Conservation (phyloP, 2,113 vertebrate genomes). For the Andinoacara biseriatus region DNA sequence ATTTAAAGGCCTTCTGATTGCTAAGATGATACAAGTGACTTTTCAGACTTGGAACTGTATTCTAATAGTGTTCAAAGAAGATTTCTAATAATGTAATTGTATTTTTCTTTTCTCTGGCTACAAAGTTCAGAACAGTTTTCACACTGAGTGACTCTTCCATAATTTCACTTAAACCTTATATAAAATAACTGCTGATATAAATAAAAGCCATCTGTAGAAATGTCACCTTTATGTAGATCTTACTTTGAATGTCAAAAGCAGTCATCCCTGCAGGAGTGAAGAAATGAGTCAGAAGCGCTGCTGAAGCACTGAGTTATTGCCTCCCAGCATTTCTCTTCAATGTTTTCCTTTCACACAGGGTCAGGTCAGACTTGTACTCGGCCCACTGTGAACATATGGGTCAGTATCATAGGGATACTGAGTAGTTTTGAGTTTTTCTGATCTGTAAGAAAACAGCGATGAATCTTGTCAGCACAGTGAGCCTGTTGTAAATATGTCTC, state of each 20-base stretch:
- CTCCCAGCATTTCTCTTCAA: background rate
- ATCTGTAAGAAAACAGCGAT: background rate
- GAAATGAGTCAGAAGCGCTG: no score
- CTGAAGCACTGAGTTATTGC: background rate
- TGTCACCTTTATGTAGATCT: background rate
- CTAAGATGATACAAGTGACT: background rate
- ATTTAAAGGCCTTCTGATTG: background rate
- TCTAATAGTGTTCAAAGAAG: background rate
- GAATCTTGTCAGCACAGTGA: background rate
- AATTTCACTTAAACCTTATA: background rate
- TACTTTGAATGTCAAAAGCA: background rate
- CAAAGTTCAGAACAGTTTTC: background rate
- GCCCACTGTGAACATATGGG: background rate
- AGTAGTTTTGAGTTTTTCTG: background rate
- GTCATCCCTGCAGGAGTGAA: background rate
- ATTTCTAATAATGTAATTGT: no score
- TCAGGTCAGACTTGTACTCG: background rate
- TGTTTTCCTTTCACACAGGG: background rate
- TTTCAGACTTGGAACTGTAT: background rate
- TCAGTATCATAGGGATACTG: background rate
- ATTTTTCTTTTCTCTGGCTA: no score
- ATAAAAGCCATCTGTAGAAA: background rate
- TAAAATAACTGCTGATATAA: background rate
- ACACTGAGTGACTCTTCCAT: background rate
- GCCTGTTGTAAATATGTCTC: background rate